Base-by-base conservation (phyloP, 2,888 invertebrate genomes). In the Aporophyla lueneburgensis region DNA sequence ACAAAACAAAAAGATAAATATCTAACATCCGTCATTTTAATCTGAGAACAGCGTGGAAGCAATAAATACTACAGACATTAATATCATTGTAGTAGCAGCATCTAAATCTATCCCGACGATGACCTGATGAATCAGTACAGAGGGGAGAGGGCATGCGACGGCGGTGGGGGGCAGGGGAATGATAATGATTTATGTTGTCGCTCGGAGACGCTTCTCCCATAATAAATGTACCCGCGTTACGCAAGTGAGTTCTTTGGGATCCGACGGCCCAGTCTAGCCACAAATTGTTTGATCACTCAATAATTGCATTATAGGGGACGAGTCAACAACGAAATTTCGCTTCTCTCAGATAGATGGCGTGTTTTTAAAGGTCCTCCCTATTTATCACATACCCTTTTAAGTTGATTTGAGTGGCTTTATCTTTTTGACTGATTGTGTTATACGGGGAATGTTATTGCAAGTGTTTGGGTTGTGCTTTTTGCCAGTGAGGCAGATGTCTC, bases 111-210 rank as follows among this genome's bases (percentile, higher is more conserved):
- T 84, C 74, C 66, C 86, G 71, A 84, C 86, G 90, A 91, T 90
- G 91, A 88, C 88, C 90, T 89, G 91, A 92, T 93, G 93, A 93
- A 92, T 93, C 92, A 91, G 89, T 84, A 72, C 84, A 85, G 76
- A 79, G 84, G 82, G 81, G 83, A 86, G 74, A 69, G 85, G 76
- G 70, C 77, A 86, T 78, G 87, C 80, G 88, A 88, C 89, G 85
- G 77, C 71, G 74, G 83, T 54, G 83, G 81, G 84, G 87, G 88
- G 82, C 21, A 85, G 83, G 81, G 78, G 87, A 85, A 89, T 88
- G 86, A 90, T 90, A 92, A 94, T 95, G 95, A 95, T 95, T 94
- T 94, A 95, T 95, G 93, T 93, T 90, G 90, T 89, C 92, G 91
- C 90, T 87, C 88, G 85, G 91, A 93, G 93, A 93, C 90, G 91